Evolutionary conservation across 2,888 invertebrate species (phyloP).

Genomic region (Cryptophagus acutangulus): DNA sequence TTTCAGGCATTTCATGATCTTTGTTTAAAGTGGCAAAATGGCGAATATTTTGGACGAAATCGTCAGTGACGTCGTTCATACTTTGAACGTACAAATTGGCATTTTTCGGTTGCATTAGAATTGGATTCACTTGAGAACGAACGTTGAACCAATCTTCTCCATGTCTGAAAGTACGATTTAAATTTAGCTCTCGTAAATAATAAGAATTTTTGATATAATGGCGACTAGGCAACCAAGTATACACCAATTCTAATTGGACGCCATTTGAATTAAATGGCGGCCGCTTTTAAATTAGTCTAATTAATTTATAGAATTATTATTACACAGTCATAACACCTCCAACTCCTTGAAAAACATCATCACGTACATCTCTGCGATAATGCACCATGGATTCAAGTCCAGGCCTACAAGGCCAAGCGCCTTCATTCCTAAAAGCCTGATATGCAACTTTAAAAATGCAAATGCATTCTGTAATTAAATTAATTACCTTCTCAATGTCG

Average conservation of each 20-base stretch:
- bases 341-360: constrained; percentile 42
- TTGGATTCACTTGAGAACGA: constrained; percentile 51
- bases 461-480: neutral
- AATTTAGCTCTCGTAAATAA: neutral
- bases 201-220: constrained; percentile 2
- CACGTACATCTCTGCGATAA: constrained; percentile 43
- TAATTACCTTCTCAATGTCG: constrained; percentile 42
- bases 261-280: too few relatives aligned
- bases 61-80: constrained; percentile 37
- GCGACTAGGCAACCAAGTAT: neutral
- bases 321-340: constrained; percentile 34
- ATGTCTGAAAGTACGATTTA: constrained; percentile 40
- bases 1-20: constrained; percentile 30
- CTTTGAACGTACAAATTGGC: constrained; percentile 33
- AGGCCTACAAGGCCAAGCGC: constrained; percentile 45
- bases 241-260: too few relatives aligned
- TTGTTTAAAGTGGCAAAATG: constrained; percentile 13
- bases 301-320: constrained; percentile 23
- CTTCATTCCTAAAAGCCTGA: constrained; percentile 47
- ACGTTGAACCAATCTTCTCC: constrained; percentile 55
- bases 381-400: constrained; percentile 42
- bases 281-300: neutral
- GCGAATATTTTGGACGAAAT: constrained; percentile 30
- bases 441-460: neutral
- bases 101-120: constrained; percentile 52